Conservation (phyloP, 2,797 vertebrate genomes). For the Dendrocincla fuliginosa region DNA sequence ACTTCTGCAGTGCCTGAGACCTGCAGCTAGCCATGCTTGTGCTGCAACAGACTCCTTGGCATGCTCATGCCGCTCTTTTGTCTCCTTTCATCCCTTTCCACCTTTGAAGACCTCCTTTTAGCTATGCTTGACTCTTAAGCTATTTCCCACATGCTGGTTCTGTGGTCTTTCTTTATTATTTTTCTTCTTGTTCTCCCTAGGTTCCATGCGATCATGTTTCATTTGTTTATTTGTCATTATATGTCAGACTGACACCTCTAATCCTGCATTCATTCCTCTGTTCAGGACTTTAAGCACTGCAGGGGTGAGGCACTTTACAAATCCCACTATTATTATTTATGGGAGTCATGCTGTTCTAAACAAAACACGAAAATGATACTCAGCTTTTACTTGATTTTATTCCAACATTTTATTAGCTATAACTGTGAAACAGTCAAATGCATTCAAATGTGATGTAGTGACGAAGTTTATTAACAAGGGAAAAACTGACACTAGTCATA, state of each 20-base stretch:
- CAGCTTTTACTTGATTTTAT: background rate
- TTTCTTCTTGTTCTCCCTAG: background rate
- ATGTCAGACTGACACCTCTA: background rate
- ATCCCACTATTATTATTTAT: slow-evolving; percentile 4
- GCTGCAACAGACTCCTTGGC: background rate
- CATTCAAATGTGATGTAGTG: background rate
- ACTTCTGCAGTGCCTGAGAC: background rate
- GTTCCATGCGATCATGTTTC: background rate
- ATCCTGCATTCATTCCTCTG: background rate
- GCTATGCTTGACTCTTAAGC: background rate
- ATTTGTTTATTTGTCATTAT: background rate
- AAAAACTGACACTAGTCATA: background rate
- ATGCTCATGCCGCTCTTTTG: background rate
- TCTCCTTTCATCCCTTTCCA: background rate
- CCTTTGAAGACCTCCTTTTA: background rate
- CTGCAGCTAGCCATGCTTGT: background rate
- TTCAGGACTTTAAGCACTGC: background rate
- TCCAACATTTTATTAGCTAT: background rate
- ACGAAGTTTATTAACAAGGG: slow-evolving; percentile 12
- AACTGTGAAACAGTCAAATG: background rate
- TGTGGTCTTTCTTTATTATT: background rate
- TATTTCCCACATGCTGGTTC: background rate
- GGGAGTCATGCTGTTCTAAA: background rate
- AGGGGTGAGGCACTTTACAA: background rate
- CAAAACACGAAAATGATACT: background rate